These are phyloP conservation scores for Melierax canorus DNA, from an alignment of 2,113 vertebrate genomes.

Conservation along the genomic window DNA sequence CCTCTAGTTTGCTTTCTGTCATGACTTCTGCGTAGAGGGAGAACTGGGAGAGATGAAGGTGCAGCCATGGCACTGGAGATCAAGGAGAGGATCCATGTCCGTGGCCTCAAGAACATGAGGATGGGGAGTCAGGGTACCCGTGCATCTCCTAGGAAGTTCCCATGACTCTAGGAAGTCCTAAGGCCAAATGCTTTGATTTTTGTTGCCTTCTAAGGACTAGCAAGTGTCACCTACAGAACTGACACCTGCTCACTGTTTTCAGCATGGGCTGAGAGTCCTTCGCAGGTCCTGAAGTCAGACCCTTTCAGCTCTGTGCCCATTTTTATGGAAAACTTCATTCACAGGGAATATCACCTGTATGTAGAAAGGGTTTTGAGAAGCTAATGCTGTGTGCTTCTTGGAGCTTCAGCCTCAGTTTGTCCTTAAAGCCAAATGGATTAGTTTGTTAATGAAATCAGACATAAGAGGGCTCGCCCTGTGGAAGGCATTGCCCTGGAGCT, in stretches of 20 bases:
- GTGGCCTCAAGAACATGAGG: not conserved
- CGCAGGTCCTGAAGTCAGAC: not conserved
- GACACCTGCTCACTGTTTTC: not conserved
- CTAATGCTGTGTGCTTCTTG: not conserved
- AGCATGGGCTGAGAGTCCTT: not conserved
- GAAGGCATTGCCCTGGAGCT: not conserved
- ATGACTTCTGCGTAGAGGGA: not conserved
- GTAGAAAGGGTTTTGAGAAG: not conserved
- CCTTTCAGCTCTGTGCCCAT: not conserved
- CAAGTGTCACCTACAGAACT: not conserved
- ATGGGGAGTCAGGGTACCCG: not conserved
- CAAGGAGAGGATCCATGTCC: not conserved
- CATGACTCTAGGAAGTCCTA: not conserved
- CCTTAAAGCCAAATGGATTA: not conserved
- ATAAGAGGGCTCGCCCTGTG: not conserved
- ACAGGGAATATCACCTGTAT: not conserved
- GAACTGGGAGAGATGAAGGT: not conserved
- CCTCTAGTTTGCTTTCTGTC: not conserved
- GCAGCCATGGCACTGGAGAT: not conserved
- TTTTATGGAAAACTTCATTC: not conserved
- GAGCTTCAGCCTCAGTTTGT: not conserved
- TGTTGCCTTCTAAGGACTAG: not conserved
- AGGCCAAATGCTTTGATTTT: not conserved
- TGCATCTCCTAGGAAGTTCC: not conserved
- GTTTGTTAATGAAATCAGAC: not conserved